Base-by-base conservation (phyloP, 2,888 invertebrate species). In the Ceratothoa steindachneri region DNA sequence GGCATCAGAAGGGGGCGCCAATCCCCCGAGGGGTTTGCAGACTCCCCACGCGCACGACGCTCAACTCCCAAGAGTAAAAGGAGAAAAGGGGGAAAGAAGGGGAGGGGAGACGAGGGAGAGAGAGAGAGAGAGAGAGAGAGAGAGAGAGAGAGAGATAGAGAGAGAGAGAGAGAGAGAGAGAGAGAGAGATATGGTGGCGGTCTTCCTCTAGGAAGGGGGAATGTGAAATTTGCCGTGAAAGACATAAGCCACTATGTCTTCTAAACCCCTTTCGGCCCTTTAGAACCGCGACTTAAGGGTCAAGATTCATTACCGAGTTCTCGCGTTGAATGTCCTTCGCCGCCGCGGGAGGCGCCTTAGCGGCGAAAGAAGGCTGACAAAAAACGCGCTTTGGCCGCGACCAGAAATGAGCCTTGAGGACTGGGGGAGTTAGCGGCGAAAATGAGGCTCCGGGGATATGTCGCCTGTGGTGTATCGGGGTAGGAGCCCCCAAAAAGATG, bases 271-370 rank as follows among this genome's bases (percentile, higher is more conserved):
- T n/a, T n/a, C n/a, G n/a, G n/a, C n/a, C n/a, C n/a, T n/a, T n/a
- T n/a, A n/a, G n/a, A n/a, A n/a, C n/a, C n/a, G n/a, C 12, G 22
- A 60, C 60, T 60, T 60, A 60, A 60, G 60, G 60, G 60, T 24
- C 22, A 60, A 60, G 27, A 60, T 60, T 24, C 27, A 22, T 60
- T 60, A 60, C 60, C 19, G n/a, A n/a, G n/a, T 60, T 24, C 24
- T 24, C 19, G 22, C 24, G n/a, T 22, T 60, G 60, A 60, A 60
- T 60, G 60, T n/a, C n/a, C 60, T 24, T n/a, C 24, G 22, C 24
- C 60, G n/a, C 24, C 1, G 22, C 1, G 1, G 3, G n/a, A n/a
- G n/a, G 60, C 24, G 22, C 24, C 60, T 60, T 24, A 3, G 22
- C 1, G 1, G 3, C 3, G 60, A 60, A 60, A 24, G 60, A n/a